Conservation (phyloP, 2,797 vertebrate species). For the Paedocypris micromegethes region DNA sequence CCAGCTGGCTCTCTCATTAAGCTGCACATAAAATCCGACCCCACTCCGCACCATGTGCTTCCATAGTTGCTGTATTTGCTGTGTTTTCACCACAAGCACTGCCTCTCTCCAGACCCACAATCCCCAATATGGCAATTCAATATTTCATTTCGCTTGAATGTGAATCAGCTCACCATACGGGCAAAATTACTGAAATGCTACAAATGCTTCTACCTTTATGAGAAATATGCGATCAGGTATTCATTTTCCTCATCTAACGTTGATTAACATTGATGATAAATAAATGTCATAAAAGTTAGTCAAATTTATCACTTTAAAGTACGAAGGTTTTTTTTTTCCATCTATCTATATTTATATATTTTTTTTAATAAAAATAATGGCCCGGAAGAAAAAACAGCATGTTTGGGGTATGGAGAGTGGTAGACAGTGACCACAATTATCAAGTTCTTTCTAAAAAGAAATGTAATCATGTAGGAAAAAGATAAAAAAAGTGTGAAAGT, state of each 20-base stretch:
- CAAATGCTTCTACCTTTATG: too few relatives aligned
- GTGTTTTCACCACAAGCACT: background rate
- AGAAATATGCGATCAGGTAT: too few relatives aligned
- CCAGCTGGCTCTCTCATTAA: slow-evolving; percentile 60
- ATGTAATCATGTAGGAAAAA: too few relatives aligned
- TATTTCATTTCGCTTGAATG: background rate
- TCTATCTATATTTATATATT: background rate
- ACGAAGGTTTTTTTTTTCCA: too few relatives aligned
- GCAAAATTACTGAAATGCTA: too few relatives aligned
- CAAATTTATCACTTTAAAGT: too few relatives aligned
- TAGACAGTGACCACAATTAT: background rate
- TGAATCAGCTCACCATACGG: background rate
- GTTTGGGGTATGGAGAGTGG: background rate
- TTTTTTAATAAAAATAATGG: background rate
- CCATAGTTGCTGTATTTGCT: slow-evolving; percentile 36
- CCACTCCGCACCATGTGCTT: slow-evolving; percentile 52
- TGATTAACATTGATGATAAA: too few relatives aligned
- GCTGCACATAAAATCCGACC: slow-evolving; percentile 54
- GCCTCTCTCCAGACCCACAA: background rate
- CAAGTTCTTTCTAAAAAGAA: too few relatives aligned
- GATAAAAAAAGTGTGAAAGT: background rate
- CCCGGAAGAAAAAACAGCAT: too few relatives aligned
- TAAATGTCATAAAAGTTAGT: too few relatives aligned
- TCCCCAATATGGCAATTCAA: background rate
- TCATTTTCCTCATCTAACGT: too few relatives aligned